These are phyloP conservation scores for Eurois occulta DNA, from an alignment of 2,888 invertebrate genomes.

Conservation along the genomic window DNA sequence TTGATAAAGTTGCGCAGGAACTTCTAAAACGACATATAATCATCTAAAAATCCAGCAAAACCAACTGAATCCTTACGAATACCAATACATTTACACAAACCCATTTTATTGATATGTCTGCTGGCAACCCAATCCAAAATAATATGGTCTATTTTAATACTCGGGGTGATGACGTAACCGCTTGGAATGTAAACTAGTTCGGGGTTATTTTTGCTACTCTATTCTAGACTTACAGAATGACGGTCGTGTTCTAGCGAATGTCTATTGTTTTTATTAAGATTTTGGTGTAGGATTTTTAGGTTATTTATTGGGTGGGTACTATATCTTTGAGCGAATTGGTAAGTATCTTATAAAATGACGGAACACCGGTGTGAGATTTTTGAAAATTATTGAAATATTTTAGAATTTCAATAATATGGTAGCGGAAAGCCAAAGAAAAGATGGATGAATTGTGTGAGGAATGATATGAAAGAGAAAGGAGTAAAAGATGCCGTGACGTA, in stretches of 20 bases:
- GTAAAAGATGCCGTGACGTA: no score
- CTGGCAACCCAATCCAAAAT: slow-evolving; percentile 87
- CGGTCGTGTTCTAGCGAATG: slow-evolving; percentile 64
- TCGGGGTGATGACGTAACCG: slow-evolving; percentile 78
- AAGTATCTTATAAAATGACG: no score
- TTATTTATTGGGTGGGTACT: not conserved
- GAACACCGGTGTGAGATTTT: not conserved
- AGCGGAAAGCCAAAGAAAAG: no score
- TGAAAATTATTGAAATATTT: no score
- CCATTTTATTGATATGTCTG: slow-evolving; percentile 82
- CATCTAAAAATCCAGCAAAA: slow-evolving; percentile 17
- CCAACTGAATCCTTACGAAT: slow-evolving; percentile 40
- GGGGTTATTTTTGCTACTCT: slow-evolving; percentile 78
- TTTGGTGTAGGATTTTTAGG: slow-evolving; percentile 7
- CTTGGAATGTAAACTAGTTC: slow-evolving; percentile 83
- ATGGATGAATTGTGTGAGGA: no score
- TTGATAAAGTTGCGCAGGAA: not conserved
- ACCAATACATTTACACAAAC: slow-evolving; percentile 67
- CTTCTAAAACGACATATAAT: not conserved
- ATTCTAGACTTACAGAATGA: slow-evolving; percentile 75
- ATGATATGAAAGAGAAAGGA: not conserved
- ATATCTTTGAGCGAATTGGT: not conserved
- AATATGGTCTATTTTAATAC: slow-evolving; percentile 84
- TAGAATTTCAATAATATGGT: no score
- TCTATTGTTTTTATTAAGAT: slow-evolving; percentile 63